Base-by-base conservation (phyloP, 2,797 vertebrate genomes). In the Lycodopsis pacificus region DNA sequence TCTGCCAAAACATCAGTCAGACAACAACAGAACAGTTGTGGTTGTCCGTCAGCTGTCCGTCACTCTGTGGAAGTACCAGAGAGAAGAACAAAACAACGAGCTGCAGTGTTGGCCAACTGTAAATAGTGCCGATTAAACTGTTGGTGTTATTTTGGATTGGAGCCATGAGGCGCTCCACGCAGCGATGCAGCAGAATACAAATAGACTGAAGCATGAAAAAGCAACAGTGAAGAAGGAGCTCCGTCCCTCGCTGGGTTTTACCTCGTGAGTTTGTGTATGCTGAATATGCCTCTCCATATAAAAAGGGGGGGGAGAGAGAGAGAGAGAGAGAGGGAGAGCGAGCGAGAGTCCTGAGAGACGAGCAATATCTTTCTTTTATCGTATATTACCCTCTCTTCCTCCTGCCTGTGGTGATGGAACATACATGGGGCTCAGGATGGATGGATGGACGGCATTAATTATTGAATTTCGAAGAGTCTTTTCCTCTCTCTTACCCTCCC, bases 11-110 rank as follows among this genome's bases (percentile, higher is more conserved):
- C 81, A 65, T 90, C 84, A 79, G 51, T 82, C 84, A 84, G 38
- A 7, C 64, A 14, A 86, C 87, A 90, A 87, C 65, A 74, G 72
- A 84, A 83, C 84, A 84, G 86, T 80, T 77, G 71, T 27, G 72
- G 85, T 66, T 68, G 80, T 85, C 89, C 62, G 32, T 91, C 86
- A 87, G 53, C 65, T 76, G 77, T 74, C 85, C 38, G 25, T 2
- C 38, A 49, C 66, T 64, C 38, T 12, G 76, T 57, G 19, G 20
- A n/a, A 49, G 46, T 9, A 49, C 42, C 54, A 56, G 69, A 22
- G 68, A 65, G 46, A 7, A 49, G 46, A 53, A 49, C 22, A 69
- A 38, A 78, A 81, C 48, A 76, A 87, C 54, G 58, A 74, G 13
- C 34, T 54, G 42, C 75, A 76, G 70, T 38, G 71, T 58, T 69